Base-by-base conservation (phyloP, 2,888 invertebrate species). In the Heliconius charithonia region DNA sequence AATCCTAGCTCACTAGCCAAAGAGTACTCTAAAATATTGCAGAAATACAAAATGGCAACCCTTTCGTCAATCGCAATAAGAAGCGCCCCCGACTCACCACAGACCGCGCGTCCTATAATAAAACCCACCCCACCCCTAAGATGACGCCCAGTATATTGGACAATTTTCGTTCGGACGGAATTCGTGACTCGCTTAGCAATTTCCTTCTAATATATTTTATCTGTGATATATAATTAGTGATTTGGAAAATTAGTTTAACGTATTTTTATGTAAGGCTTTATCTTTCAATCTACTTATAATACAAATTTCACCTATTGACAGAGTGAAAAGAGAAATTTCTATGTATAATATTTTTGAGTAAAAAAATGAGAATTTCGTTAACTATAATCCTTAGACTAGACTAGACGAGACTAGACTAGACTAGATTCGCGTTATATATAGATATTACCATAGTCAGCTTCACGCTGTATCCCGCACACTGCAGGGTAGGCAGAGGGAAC, bases 81-180 rank as follows among this genome's bases (percentile, higher is more conserved):
- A 94, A 93, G 92, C 85, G 89, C 89, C 89, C 87, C 88, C 88
- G 84, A 83, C 87, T 83, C 82, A 88, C 91, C 92, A 84, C 92
- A 89, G 86, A 87, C 89, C 91, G 86, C 86, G 85, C 86, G 86
- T 85, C 91, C 91, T 89, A 90, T 91, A 92, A 92, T 93, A 91
- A 91, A 92, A 91, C 91, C 92, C 90, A 88, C 86, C 86, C 83
- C 83, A 80, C 66, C 83, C 82, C 92, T 91, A 93, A 93, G 93
- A 93, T 88, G 92, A 90, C 89, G 87, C 84, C 86, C 84, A 87
- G 89, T 90, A 90, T 91, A 93, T 93, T 91, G 92, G 92, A 92
- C 92, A 91, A 94, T 93, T 94, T 92, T 93, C 93, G 87, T 87
- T 85, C 81, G 79, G 80, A 85, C 81, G 77, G 80, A 86, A 88